Evolutionary conservation across 2,113 vertebrate species (phyloP).

Genomic region (Percopsis transmontana): DNA sequence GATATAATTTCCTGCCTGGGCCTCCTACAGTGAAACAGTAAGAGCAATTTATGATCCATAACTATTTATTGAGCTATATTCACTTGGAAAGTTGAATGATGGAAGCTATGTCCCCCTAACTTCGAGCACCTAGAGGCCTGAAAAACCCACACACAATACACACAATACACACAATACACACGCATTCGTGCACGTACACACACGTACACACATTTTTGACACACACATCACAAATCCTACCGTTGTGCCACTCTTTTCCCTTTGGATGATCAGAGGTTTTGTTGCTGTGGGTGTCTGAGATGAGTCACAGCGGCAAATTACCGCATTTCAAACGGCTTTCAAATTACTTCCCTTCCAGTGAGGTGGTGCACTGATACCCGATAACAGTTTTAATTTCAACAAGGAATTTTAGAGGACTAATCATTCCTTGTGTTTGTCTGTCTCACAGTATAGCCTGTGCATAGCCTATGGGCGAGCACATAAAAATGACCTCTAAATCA

Average conservation of each 20-base stretch:
- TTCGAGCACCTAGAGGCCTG: too few relatives aligned
- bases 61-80: background rate
- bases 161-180: background rate
- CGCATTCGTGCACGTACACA: constrained; percentile 3
- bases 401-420: constrained; percentile 79
- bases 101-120: constrained; percentile 32
- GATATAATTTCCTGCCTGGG: too few relatives aligned
- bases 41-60: constrained; percentile 15
- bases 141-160: background rate
- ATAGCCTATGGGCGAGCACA: constrained; percentile 20
- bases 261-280: constrained; percentile 74
- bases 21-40: constrained; percentile 6
- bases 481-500: background rate
- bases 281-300: constrained; percentile 78
- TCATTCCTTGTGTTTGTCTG: constrained; percentile 59
- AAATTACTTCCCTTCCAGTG: constrained; percentile 82
- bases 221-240: constrained; percentile 15
- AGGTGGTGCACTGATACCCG: constrained; percentile 76
- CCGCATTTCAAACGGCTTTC: constrained; percentile 79
- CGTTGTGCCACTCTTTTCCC: constrained; percentile 64
- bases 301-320: constrained; percentile 83
- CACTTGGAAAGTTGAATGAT: constrained; percentile 3
- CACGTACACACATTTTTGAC: constrained; percentile 23
- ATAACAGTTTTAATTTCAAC: constrained; percentile 81
- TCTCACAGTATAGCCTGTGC: constrained; percentile 38